A percentile compares a stretch with the other conserved stretches of the same genome.
phyloP scores from a whole-genome alignment of 2,113 vertebrate species.

The Lontra canadensis region DNA sequence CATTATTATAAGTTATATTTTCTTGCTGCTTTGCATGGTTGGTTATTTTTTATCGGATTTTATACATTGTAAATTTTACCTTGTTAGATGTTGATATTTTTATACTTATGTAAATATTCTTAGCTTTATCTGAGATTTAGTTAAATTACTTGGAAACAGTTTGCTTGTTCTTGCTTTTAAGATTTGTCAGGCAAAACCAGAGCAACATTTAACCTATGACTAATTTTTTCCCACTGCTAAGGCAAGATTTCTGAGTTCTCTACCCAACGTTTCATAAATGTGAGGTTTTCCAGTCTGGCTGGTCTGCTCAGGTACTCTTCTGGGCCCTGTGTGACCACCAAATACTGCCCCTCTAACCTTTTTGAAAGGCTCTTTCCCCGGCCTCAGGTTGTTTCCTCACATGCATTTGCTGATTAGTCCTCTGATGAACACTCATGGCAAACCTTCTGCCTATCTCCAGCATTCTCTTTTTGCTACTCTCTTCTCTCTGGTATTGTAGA shows the following conservation, averaged over 20 bases:
- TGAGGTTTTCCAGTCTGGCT: background rate
- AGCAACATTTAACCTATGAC: background rate
- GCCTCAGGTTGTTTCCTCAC: background rate
- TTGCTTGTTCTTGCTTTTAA: background rate
- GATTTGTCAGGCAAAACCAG: background rate
- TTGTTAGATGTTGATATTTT: slow-evolving; percentile 17
- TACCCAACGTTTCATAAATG: background rate
- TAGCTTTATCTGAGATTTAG: background rate
- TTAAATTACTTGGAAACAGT: slow-evolving; percentile 6
- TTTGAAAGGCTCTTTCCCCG: background rate
- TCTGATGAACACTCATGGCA: background rate
- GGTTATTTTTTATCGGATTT: background rate
- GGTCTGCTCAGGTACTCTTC: background rate
- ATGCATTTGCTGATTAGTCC: background rate
- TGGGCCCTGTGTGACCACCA: background rate
- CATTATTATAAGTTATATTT: background rate
- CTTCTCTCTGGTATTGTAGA: background rate
- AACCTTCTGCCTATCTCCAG: background rate
- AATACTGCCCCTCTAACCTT: background rate
- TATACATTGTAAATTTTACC: background rate
- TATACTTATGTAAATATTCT: background rate
- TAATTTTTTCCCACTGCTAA: background rate
- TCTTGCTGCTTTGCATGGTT: background rate
- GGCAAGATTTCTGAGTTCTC: background rate
- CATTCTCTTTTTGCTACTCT: background rate